phyloP scores from a whole-genome alignment of 2,113 vertebrate species.

The Oceanodroma tethys region DNA sequence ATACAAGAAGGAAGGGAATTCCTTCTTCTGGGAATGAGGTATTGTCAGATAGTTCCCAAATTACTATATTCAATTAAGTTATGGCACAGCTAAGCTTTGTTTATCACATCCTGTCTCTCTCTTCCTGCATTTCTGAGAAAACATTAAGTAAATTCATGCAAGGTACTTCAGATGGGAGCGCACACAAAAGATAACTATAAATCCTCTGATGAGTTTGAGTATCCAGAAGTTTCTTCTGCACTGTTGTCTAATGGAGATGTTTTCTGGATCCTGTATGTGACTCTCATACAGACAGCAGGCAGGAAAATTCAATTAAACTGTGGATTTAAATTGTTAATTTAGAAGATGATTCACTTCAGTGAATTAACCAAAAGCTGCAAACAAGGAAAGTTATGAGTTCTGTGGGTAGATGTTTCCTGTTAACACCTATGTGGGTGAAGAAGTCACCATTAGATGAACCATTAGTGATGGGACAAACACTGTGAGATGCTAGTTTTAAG shows the following conservation, averaged over 20 bases:
- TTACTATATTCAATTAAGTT: background rate
- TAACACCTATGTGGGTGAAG: background rate
- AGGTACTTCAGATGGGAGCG: background rate
- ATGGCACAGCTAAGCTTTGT: background rate
- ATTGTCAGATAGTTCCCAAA: background rate
- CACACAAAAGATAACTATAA: background rate
- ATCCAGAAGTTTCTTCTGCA: background rate
- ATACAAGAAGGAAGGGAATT: background rate
- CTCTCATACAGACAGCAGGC: background rate
- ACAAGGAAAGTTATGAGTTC: background rate
- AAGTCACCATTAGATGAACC: background rate
- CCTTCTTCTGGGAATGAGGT: background rate
- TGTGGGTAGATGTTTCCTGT: background rate
- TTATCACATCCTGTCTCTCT: background rate
- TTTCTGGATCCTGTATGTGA: background rate
- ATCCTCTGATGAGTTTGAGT: background rate
- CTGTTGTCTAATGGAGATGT: background rate
- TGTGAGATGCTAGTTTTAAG: background rate
- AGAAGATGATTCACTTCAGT: background rate
- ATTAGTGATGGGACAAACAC: background rate
- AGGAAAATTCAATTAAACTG: background rate
- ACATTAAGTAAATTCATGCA: background rate
- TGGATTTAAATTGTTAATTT: background rate
- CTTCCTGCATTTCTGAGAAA: background rate
- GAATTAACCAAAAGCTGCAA: background rate